phyloP scores from a whole-genome alignment of 2,113 vertebrate genomes.

The Clinocottus analis region DNA sequence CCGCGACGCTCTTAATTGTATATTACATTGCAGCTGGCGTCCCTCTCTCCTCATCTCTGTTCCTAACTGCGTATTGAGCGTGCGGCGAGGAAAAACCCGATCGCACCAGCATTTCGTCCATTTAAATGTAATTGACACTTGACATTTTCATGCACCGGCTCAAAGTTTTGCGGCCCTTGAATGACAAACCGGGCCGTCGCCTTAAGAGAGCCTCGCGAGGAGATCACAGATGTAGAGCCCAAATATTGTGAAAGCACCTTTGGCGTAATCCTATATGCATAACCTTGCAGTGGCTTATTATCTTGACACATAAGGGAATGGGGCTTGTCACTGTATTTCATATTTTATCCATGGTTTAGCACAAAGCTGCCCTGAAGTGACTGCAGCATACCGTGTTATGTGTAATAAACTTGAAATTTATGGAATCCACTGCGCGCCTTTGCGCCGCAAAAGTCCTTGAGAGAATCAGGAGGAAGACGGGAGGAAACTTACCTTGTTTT shows the following conservation, averaged over 20 bases:
- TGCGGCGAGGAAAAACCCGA: conserved; percentile 19
- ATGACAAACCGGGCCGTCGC: conserved; percentile 31
- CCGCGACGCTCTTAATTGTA: conserved; percentile 66
- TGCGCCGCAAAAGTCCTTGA: conserved; percentile 43
- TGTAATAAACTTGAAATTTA: conserved; percentile 45
- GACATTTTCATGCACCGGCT: conserved; percentile 49
- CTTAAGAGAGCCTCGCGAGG: conserved; percentile 14
- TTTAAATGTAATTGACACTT: conserved; percentile 66
- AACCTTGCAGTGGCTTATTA: conserved; percentile 60
- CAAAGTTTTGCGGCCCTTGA: conserved; percentile 46
- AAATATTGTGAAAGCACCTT: conserved; percentile 34
- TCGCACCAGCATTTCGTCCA: conserved; percentile 51
- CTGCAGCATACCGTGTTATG: conserved; percentile 33
- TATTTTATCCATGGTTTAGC: conserved; percentile 61
- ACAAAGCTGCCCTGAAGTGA: conserved; percentile 42
- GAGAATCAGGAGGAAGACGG: neutral
- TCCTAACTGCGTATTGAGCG: conserved; percentile 36
- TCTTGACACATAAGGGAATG: conserved; percentile 50
- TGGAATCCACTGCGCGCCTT: conserved; percentile 34
- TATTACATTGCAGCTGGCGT: conserved; percentile 70
- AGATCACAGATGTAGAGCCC: conserved; percentile 5
- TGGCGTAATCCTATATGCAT: conserved; percentile 47
- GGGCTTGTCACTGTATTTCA: conserved; percentile 48
- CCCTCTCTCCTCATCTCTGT: conserved; percentile 32
- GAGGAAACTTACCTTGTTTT: conserved; percentile 16